These are phyloP conservation scores for Drosophila prostipennis DNA, from an alignment of 2,888 invertebrate genomes.

Conservation along the genomic window DNA sequence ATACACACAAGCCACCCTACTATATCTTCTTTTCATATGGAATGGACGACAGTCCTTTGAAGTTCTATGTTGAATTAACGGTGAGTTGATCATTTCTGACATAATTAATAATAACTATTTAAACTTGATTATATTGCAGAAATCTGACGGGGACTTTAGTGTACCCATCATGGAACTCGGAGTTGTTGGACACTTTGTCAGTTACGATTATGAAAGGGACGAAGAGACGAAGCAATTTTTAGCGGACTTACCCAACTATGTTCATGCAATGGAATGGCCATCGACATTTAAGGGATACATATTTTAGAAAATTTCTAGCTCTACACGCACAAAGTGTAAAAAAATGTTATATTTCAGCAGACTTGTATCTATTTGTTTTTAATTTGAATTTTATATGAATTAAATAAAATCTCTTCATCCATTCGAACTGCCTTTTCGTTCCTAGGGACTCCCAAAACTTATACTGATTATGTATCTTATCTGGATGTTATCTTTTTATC, in stretches of 20 bases:
- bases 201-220: slow-evolving; percentile 84
- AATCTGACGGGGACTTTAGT: slow-evolving; percentile 47
- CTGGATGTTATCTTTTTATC: slow-evolving; percentile 3
- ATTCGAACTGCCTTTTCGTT: neutral
- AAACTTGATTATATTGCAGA: slow-evolving; percentile 19
- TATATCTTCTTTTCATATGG: slow-evolving; percentile 71
- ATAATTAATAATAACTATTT: neutral
- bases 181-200: slow-evolving; percentile 85
- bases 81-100: slow-evolving; percentile 29
- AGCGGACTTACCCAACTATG: slow-evolving; percentile 85
- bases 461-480: neutral
- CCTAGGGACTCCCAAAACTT: neutral
- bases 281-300: slow-evolving; percentile 84
- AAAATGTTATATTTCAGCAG: neutral
- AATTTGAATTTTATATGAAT: too few relatives aligned
- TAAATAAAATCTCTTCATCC: too few relatives aligned
- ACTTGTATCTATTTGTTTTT: too few relatives aligned
- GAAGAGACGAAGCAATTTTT: slow-evolving; percentile 84
- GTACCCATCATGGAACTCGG: slow-evolving; percentile 83
- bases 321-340: neutral
- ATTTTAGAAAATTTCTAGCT: slow-evolving; percentile 51
- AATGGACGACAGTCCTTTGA: slow-evolving; percentile 62
- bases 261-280: slow-evolving; percentile 85
- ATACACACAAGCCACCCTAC: slow-evolving; percentile 61
- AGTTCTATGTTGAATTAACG: slow-evolving; percentile 69